Evolutionary conservation across 1,140 invertebrate species (phyloP), one percentile per base, ranked within the genome.

Genomic region (Saxidomus purpurata): DNA sequence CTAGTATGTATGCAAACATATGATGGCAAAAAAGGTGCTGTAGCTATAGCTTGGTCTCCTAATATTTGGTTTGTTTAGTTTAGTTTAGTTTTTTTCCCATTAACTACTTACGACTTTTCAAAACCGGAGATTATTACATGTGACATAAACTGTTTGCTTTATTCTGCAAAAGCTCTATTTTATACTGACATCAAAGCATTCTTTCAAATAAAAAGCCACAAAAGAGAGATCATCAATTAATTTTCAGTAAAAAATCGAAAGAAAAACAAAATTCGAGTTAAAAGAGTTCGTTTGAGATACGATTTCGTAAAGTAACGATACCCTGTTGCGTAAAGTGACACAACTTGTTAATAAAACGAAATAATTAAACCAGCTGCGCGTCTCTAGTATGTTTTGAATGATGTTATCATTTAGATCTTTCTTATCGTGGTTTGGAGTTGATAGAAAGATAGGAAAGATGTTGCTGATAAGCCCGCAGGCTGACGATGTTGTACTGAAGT

Each of bases 291-390:
- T 63, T 63, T 63, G 59, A 82, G 61, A 82, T 49, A 43, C 61
- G 80, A 82, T 67, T 67, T 82, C 80, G 31, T 82, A 82, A 82
- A 82, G n/a, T 82, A 4, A 59, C 25, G 80, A 82, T 59, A 82
- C 59, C 80, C 80, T 43, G 80, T 82, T 82, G 80, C 55, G 80
- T 67, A 28, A 43, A 82, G 52, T 82, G 80, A 82, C 80, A 82
- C 80, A 82, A 82, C 80, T 82, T 63, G 55, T 82, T 82, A 55
- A 82, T 82, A 82, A 82, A 82, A 82, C 80, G 80, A 82, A 82
- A 82, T 82, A 82, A 82, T 82, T 82, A 82, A 63, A 82, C 55
- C 80, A 82, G 80, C 80, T 82, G 80, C 80, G 34, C 19, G 80
- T 43, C 59, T 67, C 19, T 25, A 47, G 19, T 36, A 59, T 15